These are phyloP conservation scores for Phragmatobia fuliginosa DNA, from an alignment of 2,888 invertebrate species.

Conservation along the genomic window DNA sequence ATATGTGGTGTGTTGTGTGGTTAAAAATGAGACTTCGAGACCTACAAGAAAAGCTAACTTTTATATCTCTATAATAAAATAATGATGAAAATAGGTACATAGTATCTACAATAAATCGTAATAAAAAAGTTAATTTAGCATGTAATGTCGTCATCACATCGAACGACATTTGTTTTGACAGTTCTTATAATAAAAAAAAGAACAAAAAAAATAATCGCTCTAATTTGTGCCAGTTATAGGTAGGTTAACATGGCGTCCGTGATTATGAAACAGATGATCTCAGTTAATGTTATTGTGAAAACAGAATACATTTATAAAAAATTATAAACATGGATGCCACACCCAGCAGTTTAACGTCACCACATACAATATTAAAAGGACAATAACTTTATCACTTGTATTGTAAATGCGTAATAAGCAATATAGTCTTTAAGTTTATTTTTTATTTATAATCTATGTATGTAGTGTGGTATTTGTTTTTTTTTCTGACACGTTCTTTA, in stretches of 20 bases:
- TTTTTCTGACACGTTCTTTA: not conserved
- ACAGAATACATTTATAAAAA: not conserved
- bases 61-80: too few species aligned
- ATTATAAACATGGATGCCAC: conserved; percentile 4
- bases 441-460: not conserved
- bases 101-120: too few species aligned
- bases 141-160: not conserved
- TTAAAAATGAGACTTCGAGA: too few species aligned
- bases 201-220: too few species aligned
- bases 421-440: not conserved
- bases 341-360: conserved; percentile 4
- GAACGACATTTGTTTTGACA: not conserved
- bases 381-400: not conserved
- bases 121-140: not conserved
- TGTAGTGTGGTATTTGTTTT: not conserved
- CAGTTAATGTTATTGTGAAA: conserved; percentile 6
- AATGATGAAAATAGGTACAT: too few species aligned
- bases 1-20: too few species aligned
- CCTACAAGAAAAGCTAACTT: too few species aligned
- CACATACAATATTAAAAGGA: not conserved
- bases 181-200: not conserved
- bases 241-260: not conserved
- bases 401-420: conserved; percentile 1
- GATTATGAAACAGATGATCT: not conserved
- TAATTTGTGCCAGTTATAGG: not conserved